Conservation (phyloP, 30 jellyfish, hydroid and myxozoan species). For the Aurelia sp. region DNA sequence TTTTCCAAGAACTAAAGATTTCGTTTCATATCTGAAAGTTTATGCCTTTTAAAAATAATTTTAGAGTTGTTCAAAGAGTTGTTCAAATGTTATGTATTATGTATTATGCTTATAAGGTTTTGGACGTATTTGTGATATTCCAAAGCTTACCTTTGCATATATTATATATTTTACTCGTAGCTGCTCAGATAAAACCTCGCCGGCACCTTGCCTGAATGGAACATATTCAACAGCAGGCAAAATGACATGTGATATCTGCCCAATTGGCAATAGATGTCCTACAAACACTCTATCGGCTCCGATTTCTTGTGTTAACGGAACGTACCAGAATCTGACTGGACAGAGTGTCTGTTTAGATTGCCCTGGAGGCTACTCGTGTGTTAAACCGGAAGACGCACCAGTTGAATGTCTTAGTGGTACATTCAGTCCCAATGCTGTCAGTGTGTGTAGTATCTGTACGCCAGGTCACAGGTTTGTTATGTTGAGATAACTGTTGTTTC, state of each 20-base stretch:
- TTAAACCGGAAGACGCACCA: constrained; percentile 20
- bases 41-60: too few relatives aligned
- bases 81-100: too few relatives aligned
- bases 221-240: constrained; percentile 66
- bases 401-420: constrained; percentile 50
- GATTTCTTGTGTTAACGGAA: constrained; percentile 41
- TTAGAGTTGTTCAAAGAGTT: too few relatives aligned
- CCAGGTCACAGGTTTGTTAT: constrained; percentile 45
- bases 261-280: constrained; percentile 73
- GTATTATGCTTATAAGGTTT: too few relatives aligned
- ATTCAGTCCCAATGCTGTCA: constrained; percentile 10
- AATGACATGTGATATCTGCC: constrained; percentile 58
- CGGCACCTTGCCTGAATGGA: constrained; percentile 60
- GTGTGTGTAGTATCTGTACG: constrained; percentile 51
- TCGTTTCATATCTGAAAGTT: too few relatives aligned
- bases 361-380: constrained; percentile 56
- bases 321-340: constrained; percentile 26
- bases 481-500: neutral
- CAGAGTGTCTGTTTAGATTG: constrained; percentile 26
- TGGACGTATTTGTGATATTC: neutral
- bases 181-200: constrained; percentile 60
- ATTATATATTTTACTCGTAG: constrained; percentile 33
- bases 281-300: constrained; percentile 22
- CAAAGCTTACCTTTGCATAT: too few relatives aligned
- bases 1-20: too few relatives aligned